Evolutionary conservation across 1,140 invertebrate species (phyloP).

Genomic region (Macrobrachium nipponense): DNA sequence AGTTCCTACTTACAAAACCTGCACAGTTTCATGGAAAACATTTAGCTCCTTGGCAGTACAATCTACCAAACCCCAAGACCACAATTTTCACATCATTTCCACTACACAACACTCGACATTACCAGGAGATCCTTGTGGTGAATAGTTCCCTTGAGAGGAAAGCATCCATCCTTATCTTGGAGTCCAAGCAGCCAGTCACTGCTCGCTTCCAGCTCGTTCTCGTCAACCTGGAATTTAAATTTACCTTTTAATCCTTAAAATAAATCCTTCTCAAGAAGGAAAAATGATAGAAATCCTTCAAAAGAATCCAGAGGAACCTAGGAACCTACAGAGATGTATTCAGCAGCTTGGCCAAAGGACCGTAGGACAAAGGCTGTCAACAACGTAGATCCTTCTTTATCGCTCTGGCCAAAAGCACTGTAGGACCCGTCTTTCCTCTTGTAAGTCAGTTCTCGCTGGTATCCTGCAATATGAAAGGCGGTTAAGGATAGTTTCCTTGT

Average conservation of each 20-base stretch:
- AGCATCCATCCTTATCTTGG: constrained; percentile 68
- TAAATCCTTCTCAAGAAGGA: too few relatives aligned
- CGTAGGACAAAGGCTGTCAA: constrained; percentile 84
- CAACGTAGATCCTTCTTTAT: constrained; percentile 81
- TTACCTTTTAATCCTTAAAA: too few relatives aligned
- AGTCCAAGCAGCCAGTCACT: constrained; percentile 65
- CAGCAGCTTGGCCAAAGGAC: constrained; percentile 77
- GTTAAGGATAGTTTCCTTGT: too few relatives aligned
- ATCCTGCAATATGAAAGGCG: constrained; percentile 71
- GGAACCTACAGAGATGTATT: constrained; percentile 76
- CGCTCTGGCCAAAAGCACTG: constrained; percentile 78
- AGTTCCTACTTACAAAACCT: too few relatives aligned
- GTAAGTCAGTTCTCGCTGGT: constrained; percentile 82
- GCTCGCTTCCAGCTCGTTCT: background rate
- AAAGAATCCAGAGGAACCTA: background rate
- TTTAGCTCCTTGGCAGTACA: too few relatives aligned
- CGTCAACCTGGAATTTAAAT: background rate
- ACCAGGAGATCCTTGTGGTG: constrained; percentile 66
- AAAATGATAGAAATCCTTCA: too few relatives aligned
- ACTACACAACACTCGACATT: background rate
- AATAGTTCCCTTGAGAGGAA: constrained; percentile 70
- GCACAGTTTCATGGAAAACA: too few relatives aligned
- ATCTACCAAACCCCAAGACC: too few relatives aligned
- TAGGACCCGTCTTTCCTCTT: constrained; percentile 82
- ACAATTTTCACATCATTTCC: too few relatives aligned